Evolutionary conservation across 2,888 invertebrate species (phyloP), one percentile per base, ranked within the genome.

Genomic region (Argynnis bischoffii): DNA sequence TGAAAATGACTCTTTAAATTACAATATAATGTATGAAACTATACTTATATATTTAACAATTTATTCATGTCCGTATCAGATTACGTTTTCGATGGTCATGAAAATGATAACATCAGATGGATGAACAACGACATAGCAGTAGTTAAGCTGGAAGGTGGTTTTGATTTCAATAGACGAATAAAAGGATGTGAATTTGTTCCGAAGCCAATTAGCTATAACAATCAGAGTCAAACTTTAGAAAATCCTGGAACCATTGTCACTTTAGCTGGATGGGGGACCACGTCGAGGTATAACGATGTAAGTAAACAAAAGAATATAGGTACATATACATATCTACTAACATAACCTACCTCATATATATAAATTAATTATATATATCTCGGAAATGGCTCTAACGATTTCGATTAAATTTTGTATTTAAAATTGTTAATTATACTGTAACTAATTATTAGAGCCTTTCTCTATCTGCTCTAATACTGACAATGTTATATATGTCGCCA

Each of bases 121-220:
- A 89, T 91, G 90, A 89, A 88, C 79, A 89, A 90, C 67, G 90
- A 91, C 70, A 89, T 91, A 6, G 90, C 90, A 0, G 79, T 91
- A 0, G 89, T 90, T 0, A 90, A 88, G 65, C 77, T 90, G 0
- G 90, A 90, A 67, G 89, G 88, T 21, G 87, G 88, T 0, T 91
- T 91, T 55, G 89, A 90, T 65, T 90, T 90, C 68, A 82, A 78
- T 1, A 76, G 89, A 31, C 79, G 86, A 14, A 80, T 90, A 3
- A 77, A 81, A 55, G 90, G 90, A 2, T 91, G 90, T 63, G 90
- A 90, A 35, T 90, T 89, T 54, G 71, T 87, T 2, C 90, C 90
- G 0, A 87, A 85, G 46, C 89, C 89, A 0, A 78, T 91, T 47
- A 82, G 85, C 70, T 90, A 86, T 68, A 91, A 91, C 72, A 90